Percentiles rank a stretch among this genome's conserved stretches.
These are phyloP conservation scores for Poicephalus meyeri DNA, from an alignment of 2,113 vertebrate genomes.

Conservation along the genomic window DNA sequence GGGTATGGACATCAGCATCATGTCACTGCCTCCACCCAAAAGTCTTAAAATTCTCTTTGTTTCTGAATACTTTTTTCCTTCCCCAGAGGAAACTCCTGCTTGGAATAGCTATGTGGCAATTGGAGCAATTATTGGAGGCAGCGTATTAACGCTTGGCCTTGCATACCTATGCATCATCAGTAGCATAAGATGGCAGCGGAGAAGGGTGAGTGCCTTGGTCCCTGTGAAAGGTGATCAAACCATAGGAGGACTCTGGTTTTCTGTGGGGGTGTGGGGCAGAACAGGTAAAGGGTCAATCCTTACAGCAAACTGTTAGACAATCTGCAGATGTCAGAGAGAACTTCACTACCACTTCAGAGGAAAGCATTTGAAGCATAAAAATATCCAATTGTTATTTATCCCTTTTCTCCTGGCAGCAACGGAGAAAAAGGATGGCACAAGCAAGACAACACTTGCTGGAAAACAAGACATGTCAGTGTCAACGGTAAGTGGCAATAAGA, in stretches of 20 bases:
- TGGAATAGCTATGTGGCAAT: neutral
- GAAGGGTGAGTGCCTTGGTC: constrained; percentile 66
- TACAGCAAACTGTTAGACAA: neutral
- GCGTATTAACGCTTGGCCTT: neutral
- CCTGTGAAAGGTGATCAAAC: neutral
- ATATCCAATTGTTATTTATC: neutral
- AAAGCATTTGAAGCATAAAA: neutral
- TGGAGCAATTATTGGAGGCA: neutral
- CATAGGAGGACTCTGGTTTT: neutral
- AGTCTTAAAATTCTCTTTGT: neutral
- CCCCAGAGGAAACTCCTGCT: neutral
- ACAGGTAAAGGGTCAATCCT: neutral
- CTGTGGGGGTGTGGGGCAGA: neutral
- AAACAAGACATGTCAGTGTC: constrained; percentile 77
- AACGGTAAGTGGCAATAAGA: constrained; percentile 60
- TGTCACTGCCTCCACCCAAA: neutral
- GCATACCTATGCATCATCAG: neutral
- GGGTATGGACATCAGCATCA: constrained; percentile 19
- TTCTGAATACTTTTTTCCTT: neutral
- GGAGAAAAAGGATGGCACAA: constrained; percentile 56
- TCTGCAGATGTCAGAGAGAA: neutral
- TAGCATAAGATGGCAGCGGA: neutral
- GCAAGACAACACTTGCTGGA: constrained; percentile 73
- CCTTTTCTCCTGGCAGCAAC: constrained; percentile 66
- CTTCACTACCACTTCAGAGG: neutral